Percentiles rank a stretch among this genome's conserved stretches.
These are phyloP conservation scores for Trisateles emortualis DNA, from an alignment of 2,888 invertebrate genomes.

Conservation along the genomic window DNA sequence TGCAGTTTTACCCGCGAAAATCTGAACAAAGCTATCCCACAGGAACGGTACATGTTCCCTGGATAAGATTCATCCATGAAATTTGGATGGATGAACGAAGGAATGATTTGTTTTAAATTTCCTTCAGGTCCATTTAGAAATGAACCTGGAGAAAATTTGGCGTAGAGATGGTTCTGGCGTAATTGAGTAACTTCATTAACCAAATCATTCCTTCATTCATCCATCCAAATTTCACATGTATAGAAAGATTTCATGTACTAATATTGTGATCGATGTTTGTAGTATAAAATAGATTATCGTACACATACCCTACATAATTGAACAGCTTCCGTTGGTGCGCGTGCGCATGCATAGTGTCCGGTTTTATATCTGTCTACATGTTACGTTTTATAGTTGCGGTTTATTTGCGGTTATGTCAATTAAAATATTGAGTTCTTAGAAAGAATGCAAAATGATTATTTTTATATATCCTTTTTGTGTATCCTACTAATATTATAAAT, in stretches of 20 bases:
- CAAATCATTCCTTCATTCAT: too few species aligned
- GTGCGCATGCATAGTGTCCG: slow-evolving; percentile 3
- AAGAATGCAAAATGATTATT: background rate
- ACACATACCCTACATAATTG: slow-evolving; percentile 23
- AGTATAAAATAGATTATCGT: background rate
- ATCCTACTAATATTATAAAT: too few species aligned
- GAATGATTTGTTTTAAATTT: too few species aligned
- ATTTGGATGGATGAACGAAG: too few species aligned
- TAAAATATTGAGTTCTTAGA: background rate
- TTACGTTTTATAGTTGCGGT: slow-evolving; percentile 23
- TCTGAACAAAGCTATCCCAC: too few species aligned
- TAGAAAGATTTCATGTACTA: background rate
- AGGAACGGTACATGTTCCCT: too few species aligned
- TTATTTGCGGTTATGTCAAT: background rate
- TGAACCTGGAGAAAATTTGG: too few species aligned
- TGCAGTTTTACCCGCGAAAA: too few species aligned
- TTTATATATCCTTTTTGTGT: background rate
- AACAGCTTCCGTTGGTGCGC: slow-evolving; percentile 25
- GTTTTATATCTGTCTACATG: slow-evolving; percentile 1
- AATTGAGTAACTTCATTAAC: too few species aligned
- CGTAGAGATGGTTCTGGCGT: too few species aligned
- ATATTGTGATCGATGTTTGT: background rate
- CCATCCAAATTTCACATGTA: background rate
- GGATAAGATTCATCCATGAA: too few species aligned
- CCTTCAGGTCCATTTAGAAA: too few species aligned